Evolutionary conservation across 1,140 invertebrate species (phyloP).

Genomic region (Homarus americanus): DNA sequence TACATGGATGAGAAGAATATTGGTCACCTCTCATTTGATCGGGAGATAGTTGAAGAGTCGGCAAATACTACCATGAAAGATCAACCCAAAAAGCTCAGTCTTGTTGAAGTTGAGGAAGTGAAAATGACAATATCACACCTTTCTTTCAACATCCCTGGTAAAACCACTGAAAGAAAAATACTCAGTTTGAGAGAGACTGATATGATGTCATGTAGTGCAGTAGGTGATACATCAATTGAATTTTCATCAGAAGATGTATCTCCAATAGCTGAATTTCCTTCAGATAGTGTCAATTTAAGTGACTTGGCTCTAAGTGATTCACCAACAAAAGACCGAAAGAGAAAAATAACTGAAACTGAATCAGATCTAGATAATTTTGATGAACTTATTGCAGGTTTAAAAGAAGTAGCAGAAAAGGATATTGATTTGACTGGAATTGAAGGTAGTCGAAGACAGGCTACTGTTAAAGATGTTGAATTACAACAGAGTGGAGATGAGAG

Average conservation of each 20-base stretch:
- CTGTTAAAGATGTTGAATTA: constrained; percentile 45
- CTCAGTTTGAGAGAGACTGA: neutral
- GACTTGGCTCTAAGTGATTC: constrained; percentile 12
- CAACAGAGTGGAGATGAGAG: constrained; percentile 55
- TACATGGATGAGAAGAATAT: neutral
- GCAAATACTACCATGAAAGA: constrained; percentile 1
- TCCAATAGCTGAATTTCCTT: constrained; percentile 20
- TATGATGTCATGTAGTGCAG: neutral
- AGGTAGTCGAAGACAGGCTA: constrained; percentile 36
- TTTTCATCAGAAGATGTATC: constrained; percentile 30
- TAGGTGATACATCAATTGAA: constrained; percentile 22
- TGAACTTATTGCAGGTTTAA: constrained; percentile 72
- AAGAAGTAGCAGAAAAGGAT: constrained; percentile 71
- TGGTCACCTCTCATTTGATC: neutral
- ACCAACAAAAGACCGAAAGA: constrained; percentile 39
- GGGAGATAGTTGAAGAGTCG: neutral
- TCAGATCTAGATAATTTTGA: constrained; percentile 71
- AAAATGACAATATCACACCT: constrained; percentile 73
- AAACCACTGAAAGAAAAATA: constrained; percentile 19
- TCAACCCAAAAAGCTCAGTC: constrained; percentile 18
- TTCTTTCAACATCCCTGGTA: constrained; percentile 59
- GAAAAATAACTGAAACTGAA: constrained; percentile 66
- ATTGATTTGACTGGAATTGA: constrained; percentile 53
- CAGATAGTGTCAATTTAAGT: neutral
- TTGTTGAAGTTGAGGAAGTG: constrained; percentile 73